Conservation (phyloP, 2,113 vertebrate genomes). For the Empidonax traillii region DNA sequence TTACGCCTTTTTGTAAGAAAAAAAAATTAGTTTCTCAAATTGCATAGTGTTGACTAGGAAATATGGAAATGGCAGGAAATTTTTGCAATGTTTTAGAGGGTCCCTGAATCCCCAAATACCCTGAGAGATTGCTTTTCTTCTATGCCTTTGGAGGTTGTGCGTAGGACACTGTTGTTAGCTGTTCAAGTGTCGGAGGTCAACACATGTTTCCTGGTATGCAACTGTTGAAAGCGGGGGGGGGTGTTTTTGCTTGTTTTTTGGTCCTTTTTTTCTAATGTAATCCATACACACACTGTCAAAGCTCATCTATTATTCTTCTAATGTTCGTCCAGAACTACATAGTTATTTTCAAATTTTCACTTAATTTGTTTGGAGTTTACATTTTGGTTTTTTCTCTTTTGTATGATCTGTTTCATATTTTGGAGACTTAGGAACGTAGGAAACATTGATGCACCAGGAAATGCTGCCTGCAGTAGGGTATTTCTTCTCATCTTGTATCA, state of each 20-base stretch:
- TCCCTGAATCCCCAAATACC: not conserved
- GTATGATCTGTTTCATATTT: slow-evolving; percentile 57
- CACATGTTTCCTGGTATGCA: slow-evolving; percentile 59
- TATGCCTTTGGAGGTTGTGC: not conserved
- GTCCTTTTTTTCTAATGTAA: not conserved
- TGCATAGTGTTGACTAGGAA: not conserved
- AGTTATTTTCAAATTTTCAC: slow-evolving; percentile 60
- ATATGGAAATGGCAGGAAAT: not conserved
- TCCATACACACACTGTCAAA: slow-evolving; percentile 28
- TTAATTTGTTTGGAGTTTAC: slow-evolving; percentile 57
- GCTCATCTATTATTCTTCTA: slow-evolving; percentile 17
- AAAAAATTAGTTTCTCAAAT: not conserved
- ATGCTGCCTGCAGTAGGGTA: not conserved
- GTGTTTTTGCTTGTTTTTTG: not conserved
- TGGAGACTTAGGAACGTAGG: slow-evolving; percentile 39
- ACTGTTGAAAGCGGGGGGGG: not conserved
- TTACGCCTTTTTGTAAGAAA: not conserved
- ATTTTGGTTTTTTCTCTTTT: slow-evolving; percentile 7
- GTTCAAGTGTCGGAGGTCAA: slow-evolving; percentile 12
- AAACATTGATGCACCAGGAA: slow-evolving; percentile 55
- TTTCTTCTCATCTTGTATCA: slow-evolving; percentile 50
- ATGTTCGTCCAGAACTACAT: slow-evolving; percentile 35
- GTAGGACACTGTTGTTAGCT: not conserved
- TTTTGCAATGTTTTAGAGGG: not conserved
- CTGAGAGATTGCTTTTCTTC: not conserved